Evolutionary conservation across 1,140 invertebrate genomes (phyloP), one percentile per base, ranked within the genome.

Genomic region (Cataglyphis hispanica): DNA sequence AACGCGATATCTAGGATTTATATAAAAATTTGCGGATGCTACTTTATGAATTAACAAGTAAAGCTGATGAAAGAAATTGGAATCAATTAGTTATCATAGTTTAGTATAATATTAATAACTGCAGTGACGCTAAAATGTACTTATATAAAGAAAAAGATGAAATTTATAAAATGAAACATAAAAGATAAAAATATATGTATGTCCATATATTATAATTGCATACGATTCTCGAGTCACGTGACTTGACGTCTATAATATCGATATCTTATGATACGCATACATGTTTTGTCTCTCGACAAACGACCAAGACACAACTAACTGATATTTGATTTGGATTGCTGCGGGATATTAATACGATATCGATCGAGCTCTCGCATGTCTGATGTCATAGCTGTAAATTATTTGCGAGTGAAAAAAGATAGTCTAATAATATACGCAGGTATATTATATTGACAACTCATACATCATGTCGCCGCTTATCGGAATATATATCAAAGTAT

Each of bases 221-320:
- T 16, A 50, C 19, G 67, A 16, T 27, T 31, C 16, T 50, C 19
- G 46, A 72, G 27, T 53, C 31, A 60, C 19, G 22, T 27, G 60
- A 27, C 13, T 25, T 46, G 31, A 34, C 43, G 58, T 64, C 22
- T 50, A 66, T 66, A 34, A 31, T 50, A 77, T 50, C 75, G 40
- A 77, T 77, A n/a, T 64, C 61, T 67, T 67, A 67, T 37, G 34
- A 34, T 72, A 86, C 61, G 40, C n/a, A 58, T 31, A 34, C n/a
- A 27, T 89, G 88, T 89, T 89, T 89, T 86, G 87, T 89, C 87
- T 86, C 22, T 46, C 74, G 87, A 58, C 56, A 46, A 19, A 67
- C 66, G 56, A 67, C 58, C 6, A 56, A 89, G 86, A 88, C 87
- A 84, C 74, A 86, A 89, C 84, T 56, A 77, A 77, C 83, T 83